These are phyloP conservation scores for Salvelinus fontinalis DNA, from an alignment of 2,113 vertebrate species.

Conservation along the genomic window DNA sequence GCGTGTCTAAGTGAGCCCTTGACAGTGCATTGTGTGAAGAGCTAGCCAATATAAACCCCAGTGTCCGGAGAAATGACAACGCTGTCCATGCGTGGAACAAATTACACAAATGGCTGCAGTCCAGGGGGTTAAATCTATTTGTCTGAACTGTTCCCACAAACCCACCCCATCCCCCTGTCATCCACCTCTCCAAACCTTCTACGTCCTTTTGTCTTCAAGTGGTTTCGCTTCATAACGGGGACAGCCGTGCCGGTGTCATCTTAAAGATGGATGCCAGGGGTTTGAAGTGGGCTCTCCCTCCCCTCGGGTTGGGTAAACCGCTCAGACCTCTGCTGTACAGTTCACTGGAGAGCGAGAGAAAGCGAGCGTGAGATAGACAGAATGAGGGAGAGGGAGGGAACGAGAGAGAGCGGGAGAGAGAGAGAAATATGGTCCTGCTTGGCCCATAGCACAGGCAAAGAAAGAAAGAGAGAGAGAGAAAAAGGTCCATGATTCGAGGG, in stretches of 20 bases:
- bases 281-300: not conserved
- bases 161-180: conserved; percentile 22
- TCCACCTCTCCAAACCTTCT: not conserved
- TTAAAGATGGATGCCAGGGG: not conserved
- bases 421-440: not conserved
- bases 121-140: conserved; percentile 47
- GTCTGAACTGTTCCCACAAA: conserved; percentile 46
- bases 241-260: not conserved
- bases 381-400: not conserved
- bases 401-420: no score
- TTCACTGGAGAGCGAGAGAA: not conserved
- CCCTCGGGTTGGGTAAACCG: conserved; percentile 83
- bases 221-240: conserved; percentile 8
- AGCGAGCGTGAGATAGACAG: not conserved
- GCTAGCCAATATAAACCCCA: conserved; percentile 44
- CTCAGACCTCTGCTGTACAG: conserved; percentile 85
- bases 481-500: not conserved
- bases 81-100: conserved; percentile 34
- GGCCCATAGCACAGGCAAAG: not conserved
- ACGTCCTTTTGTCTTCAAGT: not conserved
- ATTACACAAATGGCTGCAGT: conserved; percentile 45
- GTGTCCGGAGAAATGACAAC: conserved; percentile 11
- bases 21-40: conserved; percentile 12
- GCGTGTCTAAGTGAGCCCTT: not conserved
- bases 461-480: not conserved